phyloP scores from a whole-genome alignment of 2,888 invertebrate species.

The Harpalus rubripes region DNA sequence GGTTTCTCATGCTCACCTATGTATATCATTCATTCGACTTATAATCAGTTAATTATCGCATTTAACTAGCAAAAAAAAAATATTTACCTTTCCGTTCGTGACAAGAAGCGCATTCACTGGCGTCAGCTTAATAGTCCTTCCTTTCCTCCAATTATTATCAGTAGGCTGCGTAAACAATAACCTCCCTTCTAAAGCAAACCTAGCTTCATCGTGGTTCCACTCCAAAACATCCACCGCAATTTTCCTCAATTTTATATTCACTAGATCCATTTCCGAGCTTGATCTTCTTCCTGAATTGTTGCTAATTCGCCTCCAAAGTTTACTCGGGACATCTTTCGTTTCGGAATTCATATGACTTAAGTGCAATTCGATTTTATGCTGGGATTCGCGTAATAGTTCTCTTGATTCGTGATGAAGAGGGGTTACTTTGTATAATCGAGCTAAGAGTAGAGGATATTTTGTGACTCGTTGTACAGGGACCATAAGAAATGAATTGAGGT shows the following conservation, averaged over 20 bases:
- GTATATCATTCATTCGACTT: too few relatives aligned
- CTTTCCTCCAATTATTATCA: slow-evolving; percentile 94
- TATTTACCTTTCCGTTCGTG: slow-evolving; percentile 94
- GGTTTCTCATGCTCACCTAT: too few relatives aligned
- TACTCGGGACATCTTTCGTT: slow-evolving; percentile 93
- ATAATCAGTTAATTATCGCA: too few relatives aligned
- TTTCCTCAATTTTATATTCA: slow-evolving; percentile 93
- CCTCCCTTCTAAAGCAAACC: slow-evolving; percentile 94
- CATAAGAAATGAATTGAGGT: slow-evolving; percentile 98
- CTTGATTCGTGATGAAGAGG: slow-evolving; percentile 90
- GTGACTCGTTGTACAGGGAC: slow-evolving; percentile 98
- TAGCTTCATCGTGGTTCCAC: slow-evolving; percentile 96
- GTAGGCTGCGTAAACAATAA: slow-evolving; percentile 93
- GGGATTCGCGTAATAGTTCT: slow-evolving; percentile 91
- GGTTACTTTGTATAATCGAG: slow-evolving; percentile 93
- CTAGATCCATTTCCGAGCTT: slow-evolving; percentile 91
- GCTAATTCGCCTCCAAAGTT: slow-evolving; percentile 93
- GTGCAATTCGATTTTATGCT: slow-evolving; percentile 94
- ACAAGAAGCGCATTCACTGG: slow-evolving; percentile 94
- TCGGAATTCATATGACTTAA: slow-evolving; percentile 96
- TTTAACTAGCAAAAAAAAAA: too few relatives aligned
- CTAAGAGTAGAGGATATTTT: slow-evolving; percentile 95
- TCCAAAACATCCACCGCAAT: slow-evolving; percentile 95
- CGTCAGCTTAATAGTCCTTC: slow-evolving; percentile 92
- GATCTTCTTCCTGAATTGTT: slow-evolving; percentile 84